phyloP scores from a whole-genome alignment of 2,888 invertebrate species.

The Lathronympha strigana region DNA sequence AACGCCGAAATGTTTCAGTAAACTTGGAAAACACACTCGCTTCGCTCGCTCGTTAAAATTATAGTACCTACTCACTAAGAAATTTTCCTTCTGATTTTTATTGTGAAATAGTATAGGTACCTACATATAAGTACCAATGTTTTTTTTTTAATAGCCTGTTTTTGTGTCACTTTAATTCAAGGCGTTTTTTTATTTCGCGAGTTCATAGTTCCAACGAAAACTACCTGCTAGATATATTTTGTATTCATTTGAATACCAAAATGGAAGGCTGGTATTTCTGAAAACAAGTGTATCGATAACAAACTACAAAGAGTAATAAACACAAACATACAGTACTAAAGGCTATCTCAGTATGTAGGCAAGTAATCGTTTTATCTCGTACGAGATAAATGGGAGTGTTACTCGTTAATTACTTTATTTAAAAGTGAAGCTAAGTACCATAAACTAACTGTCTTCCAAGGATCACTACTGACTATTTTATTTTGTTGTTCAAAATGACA shows the following conservation, averaged over 20 bases:
- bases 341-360: slow-evolving; percentile 27
- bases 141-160: no score
- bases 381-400: slow-evolving; percentile 30
- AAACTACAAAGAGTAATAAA: background rate
- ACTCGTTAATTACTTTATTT: slow-evolving; percentile 24
- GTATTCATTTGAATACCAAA: background rate
- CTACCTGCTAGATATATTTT: no score
- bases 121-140: no score
- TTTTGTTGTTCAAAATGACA: slow-evolving; percentile 34
- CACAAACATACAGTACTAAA: slow-evolving; percentile 26
- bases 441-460: slow-evolving; percentile 10
- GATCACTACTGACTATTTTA: slow-evolving; percentile 7
- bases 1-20: no score
- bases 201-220: no score
- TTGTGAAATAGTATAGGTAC: no score
- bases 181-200: no score
- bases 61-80: no score
- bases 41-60: no score
- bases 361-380: slow-evolving; percentile 35
- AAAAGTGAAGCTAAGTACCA: slow-evolving; percentile 27
- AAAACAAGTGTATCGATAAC: slow-evolving; percentile 13
- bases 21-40: no score
- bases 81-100: no score
- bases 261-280: background rate
- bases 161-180: no score